Conservation (phyloP, 2,888 invertebrate species). For the Leptarthrus brevirostris region DNA sequence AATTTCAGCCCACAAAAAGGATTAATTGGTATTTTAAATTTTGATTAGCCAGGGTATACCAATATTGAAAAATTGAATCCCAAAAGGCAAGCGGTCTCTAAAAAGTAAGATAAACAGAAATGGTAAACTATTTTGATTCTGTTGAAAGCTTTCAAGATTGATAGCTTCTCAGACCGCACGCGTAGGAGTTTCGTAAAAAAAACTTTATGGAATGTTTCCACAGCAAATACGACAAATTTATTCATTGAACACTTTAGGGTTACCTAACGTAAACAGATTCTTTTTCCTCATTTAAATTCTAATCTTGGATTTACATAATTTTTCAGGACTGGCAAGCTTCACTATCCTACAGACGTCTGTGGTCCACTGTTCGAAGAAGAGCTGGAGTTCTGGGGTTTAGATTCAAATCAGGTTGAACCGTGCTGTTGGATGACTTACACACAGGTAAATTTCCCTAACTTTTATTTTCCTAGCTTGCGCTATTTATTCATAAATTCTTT, state of each 20-base stretch:
- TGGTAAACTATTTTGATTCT: neutral
- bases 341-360: constrained; percentile 99
- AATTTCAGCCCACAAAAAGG: neutral
- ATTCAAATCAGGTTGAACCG: constrained; percentile 99
- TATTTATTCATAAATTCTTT: too few species aligned
- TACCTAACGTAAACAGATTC: neutral
- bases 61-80: constrained; percentile 8
- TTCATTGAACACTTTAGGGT: constrained; percentile 10
- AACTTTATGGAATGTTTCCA: constrained; percentile 2
- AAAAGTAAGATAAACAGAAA: neutral
- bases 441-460: constrained; percentile 79
- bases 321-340: constrained; percentile 93
- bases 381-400: constrained; percentile 98
- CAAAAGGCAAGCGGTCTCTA: too few species aligned
- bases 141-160: too few species aligned
- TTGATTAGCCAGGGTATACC: constrained; percentile 23
- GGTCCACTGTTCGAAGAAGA: constrained; percentile 99
- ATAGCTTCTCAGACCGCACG: neutral
- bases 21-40: constrained; percentile 51
- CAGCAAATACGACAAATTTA: neutral
- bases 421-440: constrained; percentile 99
- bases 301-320: constrained; percentile 30
- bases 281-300: neutral
- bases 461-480: too few species aligned
- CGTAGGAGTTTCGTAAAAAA: constrained; percentile 14